phyloP scores from a whole-genome alignment of 2,113 vertebrate genomes.

The Barbus barbus region DNA sequence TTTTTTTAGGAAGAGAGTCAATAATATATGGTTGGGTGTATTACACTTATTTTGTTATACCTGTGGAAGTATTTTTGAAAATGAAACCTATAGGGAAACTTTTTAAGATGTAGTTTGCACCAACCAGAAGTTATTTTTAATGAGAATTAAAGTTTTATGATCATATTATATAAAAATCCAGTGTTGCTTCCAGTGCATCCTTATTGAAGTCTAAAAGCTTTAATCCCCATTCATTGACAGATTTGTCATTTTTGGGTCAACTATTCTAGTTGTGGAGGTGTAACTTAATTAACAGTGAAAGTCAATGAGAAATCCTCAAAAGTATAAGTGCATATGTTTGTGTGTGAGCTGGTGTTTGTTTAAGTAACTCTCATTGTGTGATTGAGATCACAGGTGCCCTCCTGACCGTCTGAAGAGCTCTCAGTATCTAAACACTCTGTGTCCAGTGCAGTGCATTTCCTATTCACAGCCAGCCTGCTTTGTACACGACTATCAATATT shows the following conservation, averaged over 20 bases:
- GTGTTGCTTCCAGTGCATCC: background rate
- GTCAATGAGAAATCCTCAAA: background rate
- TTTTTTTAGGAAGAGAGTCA: background rate
- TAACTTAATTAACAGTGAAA: background rate
- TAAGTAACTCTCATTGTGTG: constrained; percentile 3
- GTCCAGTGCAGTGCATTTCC: constrained; percentile 21
- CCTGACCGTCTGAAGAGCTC: constrained; percentile 27
- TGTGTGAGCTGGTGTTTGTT: background rate
- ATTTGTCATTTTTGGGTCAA: background rate
- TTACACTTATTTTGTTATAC: background rate
- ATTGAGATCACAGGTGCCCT: constrained; percentile 7
- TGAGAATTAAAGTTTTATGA: background rate
- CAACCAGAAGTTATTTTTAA: background rate
- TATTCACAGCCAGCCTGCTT: constrained; percentile 39
- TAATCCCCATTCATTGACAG: background rate
- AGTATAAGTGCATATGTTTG: background rate
- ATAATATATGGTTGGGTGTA: background rate
- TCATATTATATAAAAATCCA: background rate
- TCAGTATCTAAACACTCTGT: constrained; percentile 31
- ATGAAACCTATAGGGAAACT: background rate
- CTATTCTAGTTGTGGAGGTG: background rate
- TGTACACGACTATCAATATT: constrained; percentile 45
- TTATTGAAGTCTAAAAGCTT: background rate
- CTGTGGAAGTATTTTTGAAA: background rate
- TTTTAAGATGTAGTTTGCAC: background rate